These are phyloP conservation scores for Drosophila tsacasi DNA, from an alignment of 1,140 invertebrate species.

Conservation along the genomic window DNA sequence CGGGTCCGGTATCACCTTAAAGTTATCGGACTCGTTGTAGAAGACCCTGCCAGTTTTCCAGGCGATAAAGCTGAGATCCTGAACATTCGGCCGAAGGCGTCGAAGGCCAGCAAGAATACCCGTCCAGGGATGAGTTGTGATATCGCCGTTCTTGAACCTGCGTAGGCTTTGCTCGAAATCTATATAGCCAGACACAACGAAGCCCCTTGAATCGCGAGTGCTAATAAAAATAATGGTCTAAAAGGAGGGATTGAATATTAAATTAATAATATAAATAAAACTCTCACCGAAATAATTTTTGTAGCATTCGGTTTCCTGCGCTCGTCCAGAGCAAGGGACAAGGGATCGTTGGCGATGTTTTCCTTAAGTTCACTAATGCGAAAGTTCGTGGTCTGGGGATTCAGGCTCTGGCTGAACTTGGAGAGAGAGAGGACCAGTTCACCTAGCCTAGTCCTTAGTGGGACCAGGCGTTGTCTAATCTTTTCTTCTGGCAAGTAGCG, in stretches of 20 bases:
- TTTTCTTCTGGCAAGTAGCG: constrained; percentile 1
- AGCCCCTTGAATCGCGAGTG: constrained; percentile 27
- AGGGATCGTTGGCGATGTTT: constrained; percentile 1
- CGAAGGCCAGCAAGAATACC: constrained; percentile 12
- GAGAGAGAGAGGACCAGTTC: constrained; percentile 2
- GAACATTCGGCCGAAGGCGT: constrained; percentile 13
- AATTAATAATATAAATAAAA: background rate
- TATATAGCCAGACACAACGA: constrained; percentile 37
- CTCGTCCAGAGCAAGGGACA: constrained; percentile 8
- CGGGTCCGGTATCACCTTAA: constrained; percentile 2
- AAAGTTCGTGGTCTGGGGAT: background rate
- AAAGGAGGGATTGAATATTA: background rate
- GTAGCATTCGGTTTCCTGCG: constrained; percentile 8
- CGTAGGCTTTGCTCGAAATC: constrained; percentile 39
- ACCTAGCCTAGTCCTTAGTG: background rate
- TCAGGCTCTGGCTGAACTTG: constrained; percentile 5
- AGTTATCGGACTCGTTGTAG: constrained; percentile 39
- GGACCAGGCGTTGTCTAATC: background rate
- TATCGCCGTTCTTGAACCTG: background rate
- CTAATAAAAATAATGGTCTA: constrained; percentile 41
- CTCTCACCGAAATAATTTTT: constrained; percentile 30
- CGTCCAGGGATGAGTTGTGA: constrained; percentile 5
- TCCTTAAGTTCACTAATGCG: constrained; percentile 1
- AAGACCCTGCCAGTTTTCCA: constrained; percentile 23
- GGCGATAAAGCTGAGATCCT: constrained; percentile 37